These are phyloP conservation scores for Lithophane ornitopus DNA, from an alignment of 2,888 invertebrate genomes.

Conservation along the genomic window DNA sequence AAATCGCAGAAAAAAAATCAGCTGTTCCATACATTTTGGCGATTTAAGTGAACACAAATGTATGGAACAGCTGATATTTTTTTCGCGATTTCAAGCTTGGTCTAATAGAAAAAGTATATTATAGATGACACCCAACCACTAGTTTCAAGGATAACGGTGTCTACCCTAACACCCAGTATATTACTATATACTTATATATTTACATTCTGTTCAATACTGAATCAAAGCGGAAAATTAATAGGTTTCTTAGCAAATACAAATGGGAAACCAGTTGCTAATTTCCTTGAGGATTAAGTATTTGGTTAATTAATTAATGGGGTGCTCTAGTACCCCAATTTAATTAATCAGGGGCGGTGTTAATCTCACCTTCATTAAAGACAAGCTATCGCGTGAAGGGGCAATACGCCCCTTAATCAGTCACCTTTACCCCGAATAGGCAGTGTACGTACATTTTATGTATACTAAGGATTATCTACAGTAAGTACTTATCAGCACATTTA, in stretches of 20 bases:
- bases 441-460: too few species aligned
- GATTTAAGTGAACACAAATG: too few species aligned
- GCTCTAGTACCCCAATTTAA: slow-evolving; percentile 26
- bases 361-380: slow-evolving; percentile 36
- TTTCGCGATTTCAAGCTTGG: too few species aligned
- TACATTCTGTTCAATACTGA: neutral
- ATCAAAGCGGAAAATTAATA: slow-evolving; percentile 22
- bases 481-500: too few species aligned
- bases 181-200: neutral
- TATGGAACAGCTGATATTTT: too few species aligned
- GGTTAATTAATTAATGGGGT: slow-evolving; percentile 45
- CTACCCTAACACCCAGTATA: too few species aligned
- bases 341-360: slow-evolving; percentile 44
- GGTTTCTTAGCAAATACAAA: slow-evolving; percentile 30
- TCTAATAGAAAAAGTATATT: too few species aligned
- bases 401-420: slow-evolving; percentile 11
- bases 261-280: slow-evolving; percentile 17
- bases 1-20: too few species aligned
- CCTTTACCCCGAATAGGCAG: neutral
- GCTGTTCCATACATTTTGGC: too few species aligned
- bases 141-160: too few species aligned
- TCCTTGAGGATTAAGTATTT: slow-evolving; percentile 32
- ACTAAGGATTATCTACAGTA: too few species aligned
- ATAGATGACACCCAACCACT: too few species aligned
- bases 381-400: slow-evolving; percentile 9